Evolutionary conservation across 1,140 invertebrate species (phyloP), one percentile per base, ranked within the genome.

Genomic region (Dermatophagoides farinae): DNA sequence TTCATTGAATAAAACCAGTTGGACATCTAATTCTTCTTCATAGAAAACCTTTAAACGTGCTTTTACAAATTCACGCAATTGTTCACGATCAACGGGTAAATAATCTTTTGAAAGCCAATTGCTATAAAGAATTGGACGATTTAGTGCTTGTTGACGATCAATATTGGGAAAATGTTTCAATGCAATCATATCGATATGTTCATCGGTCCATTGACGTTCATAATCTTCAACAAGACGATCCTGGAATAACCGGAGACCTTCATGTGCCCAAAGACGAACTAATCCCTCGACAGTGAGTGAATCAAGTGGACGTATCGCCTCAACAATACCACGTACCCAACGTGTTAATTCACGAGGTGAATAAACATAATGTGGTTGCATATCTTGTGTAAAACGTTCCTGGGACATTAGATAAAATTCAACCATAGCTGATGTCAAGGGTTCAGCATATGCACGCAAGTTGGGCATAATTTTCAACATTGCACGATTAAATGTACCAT

Each of bases 281-380:
- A 99, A 74, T 40, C 90, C 93, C 75, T 97, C 92, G 0, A 95
- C 83, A 1, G 81, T 79, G 0, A 98, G 72, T 59, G 80, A 83
- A 68, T 99, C 95, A 23, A 98, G 71, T 0, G 95, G 93, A 65
- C 76, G 69, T 57, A 99, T 93, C 4, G 95, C 95, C 75, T 99
- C 96, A 73, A 91, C 97, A 62, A 99, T 98, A 62, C 96, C 96
- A 51, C 96, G 77, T 6, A 99, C 93, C 96, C 96, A 99, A 63
- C 96, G 75, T 0, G 96, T 98, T 86, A 99, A 90, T 75, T 99
- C 96, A 72, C 96, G 79, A n/a, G 96, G 96, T 62, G 91, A 97
- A 75, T 98, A 98, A 0, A 99, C 90, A 71, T 99, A 99, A 73
- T 99, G 96, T 0, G 96, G 96, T 72, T 99, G 96, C 89, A 98